Base-by-base conservation (phyloP, 37 sponge, comb jelly and placozoan genomes). In the Theonella swinhoei region DNA sequence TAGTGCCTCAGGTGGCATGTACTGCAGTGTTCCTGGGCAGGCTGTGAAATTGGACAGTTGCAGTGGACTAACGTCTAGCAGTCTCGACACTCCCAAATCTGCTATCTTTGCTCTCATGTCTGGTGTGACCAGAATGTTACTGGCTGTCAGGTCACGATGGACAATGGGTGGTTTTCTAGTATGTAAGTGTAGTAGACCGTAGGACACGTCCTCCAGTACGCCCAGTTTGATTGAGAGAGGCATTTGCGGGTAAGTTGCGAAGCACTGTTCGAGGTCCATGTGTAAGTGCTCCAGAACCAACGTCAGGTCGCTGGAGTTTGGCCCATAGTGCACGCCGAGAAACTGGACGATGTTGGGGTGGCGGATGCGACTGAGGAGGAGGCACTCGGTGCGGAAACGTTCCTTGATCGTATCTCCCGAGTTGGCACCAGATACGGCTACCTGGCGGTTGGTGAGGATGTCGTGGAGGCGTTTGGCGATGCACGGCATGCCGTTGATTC, bases 101-200 rank as follows among this genome's bases (percentile, higher is more conserved):
- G 62, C 34, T 60, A 61, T 60, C 63, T 77, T 77, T 22, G 63
- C 78, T 8, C 66, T 64, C 64, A 23, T 4, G 29, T 78, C 66
- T 17, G 23, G 4, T 5, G 78, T 64, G 39, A 78, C 22, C 0
- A 78, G 78, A 24, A 78, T 26, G 61, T 78, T 78, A 0, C 29
- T 3, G 7, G 65, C 66, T 4, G 66, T 64, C 19, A 78, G 66
- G 38, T 78, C 78, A 4, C 78, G 64, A 22, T 78, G 78, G 66
- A 78, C 65, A 29, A 78, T 78, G 0, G 29, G 31, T 30, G 83
- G 83, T 0, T 60, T 14, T 22, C 61, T 64, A 29, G 39, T 41
- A 43, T 83, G 83, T 7, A 83, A 66, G 35, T 83, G 61, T 2
- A 72, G 31, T 1, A 83, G 42, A 0, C 75, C 83, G 74, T 74